Base-by-base conservation (phyloP, 1,140 invertebrate genomes). In the Drosophila micromelanica region DNA sequence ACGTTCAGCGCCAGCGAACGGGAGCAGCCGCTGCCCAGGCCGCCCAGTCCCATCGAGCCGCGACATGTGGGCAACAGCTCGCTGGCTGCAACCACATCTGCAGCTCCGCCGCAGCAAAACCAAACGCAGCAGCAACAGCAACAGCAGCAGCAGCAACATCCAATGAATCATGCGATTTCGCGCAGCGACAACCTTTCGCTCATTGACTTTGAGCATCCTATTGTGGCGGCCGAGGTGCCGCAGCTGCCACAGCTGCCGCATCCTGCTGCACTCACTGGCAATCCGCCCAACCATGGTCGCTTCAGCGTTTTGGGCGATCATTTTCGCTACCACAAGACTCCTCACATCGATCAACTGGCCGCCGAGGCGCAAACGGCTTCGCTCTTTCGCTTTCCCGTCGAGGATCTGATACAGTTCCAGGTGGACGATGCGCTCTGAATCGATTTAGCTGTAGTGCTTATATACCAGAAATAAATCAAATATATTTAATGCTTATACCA, bases 381-480 rank as follows among this genome's bases (percentile, higher is more conserved):
- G 15, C 73, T 91, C 1, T 91, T 91, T 56, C 82, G 90, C 9
- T 91, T 91, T 74, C 90, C 90, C 38, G 90, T 91, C 11, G 90
- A 91, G 73, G 90, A 91, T 76, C 71, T 91, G 13, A 91, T 91
- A 73, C 90, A 91, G 54, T 91, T 91, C 62, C 90, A 91, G 45
- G 90, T 91, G 49, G 90, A 91, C 27, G 90, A 91, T 63, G 90
- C 90, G 20, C 81, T 89, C 57, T 89, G 59, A 84, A 40, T 23
- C n/a, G n/a, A n/a, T 32, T 3, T 73, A 48, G 15, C 4, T 68
- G 1, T 68, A 73, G 40, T 35, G 7, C 38, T 54, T 62, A 48
- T 40, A 62, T 57, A 56, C 37, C 23, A 48, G 23, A 59, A 38
- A 57, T 52, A 67, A 27, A 51, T 65, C 11, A 57, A 57, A 30